These are phyloP conservation scores for Spatulosminthurus flaviceps DNA, from an alignment of 2,888 invertebrate species.

Conservation along the genomic window DNA sequence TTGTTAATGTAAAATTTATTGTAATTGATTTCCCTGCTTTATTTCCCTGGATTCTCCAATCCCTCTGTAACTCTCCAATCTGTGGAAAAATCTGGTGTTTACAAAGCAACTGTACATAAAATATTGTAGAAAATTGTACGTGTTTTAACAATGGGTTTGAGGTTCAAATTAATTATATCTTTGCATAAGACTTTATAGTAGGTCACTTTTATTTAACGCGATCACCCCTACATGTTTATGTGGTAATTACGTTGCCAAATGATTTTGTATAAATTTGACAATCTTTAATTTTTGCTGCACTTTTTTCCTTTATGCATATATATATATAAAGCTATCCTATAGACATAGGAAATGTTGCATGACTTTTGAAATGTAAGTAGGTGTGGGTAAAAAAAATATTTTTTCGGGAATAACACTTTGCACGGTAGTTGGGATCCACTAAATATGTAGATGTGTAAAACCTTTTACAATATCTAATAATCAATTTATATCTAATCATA, in stretches of 20 bases:
- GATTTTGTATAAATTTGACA: slow-evolving; percentile 44
- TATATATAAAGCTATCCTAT: too few relatives aligned
- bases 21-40: too few relatives aligned
- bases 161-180: too few relatives aligned
- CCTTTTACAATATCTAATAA: background rate
- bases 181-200: too few relatives aligned
- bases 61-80: background rate
- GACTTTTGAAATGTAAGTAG: too few relatives aligned
- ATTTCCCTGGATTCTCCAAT: background rate
- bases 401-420: slow-evolving; percentile 16
- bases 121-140: too few relatives aligned
- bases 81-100: background rate
- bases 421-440: slow-evolving; percentile 31
- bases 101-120: background rate
- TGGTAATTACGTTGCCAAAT: slow-evolving; percentile 48
- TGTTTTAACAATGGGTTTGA: too few relatives aligned
- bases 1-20: too few relatives aligned
- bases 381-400: background rate
- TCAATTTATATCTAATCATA: background rate
- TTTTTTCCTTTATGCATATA: background rate
- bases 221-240: slow-evolving; percentile 33
- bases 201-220: slow-evolving; percentile 36
- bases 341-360: too few relatives aligned
- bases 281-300: slow-evolving; percentile 26
- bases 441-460: background rate